Evolutionary conservation across 2,797 vertebrate species (phyloP).

Genomic region (Sciaenops ocellatus): DNA sequence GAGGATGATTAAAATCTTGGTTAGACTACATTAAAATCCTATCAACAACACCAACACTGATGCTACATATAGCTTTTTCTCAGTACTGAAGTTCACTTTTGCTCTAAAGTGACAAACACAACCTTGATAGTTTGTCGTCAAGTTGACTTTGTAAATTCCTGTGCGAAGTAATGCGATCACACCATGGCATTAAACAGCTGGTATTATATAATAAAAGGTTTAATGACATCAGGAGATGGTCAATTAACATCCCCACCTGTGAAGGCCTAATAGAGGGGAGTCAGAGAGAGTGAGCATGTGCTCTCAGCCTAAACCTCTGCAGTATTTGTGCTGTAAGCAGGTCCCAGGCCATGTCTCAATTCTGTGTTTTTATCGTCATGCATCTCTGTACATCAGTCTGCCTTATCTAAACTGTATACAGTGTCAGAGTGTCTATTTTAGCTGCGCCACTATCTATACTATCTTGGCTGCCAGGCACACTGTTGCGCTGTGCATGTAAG

Average conservation of each 20-base stretch:
- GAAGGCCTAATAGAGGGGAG: not conserved
- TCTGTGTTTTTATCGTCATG: conserved; percentile 13
- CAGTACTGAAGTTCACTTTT: not conserved
- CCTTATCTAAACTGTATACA: conserved; percentile 35
- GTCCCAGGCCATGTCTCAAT: conserved; percentile 9
- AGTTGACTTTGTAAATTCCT: conserved; percentile 20
- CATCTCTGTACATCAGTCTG: conserved; percentile 15
- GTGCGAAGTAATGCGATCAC: conserved; percentile 16
- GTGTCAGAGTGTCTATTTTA: conserved; percentile 27
- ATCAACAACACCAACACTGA: not conserved
- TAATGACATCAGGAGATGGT: conserved; percentile 29
- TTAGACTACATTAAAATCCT: not conserved
- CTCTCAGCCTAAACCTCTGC: conserved; percentile 6
- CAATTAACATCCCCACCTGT: conserved; percentile 19
- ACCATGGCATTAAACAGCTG: conserved; percentile 23
- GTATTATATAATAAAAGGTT: conserved; percentile 15
- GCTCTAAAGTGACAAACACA: conserved; percentile 3
- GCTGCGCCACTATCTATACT: conserved; percentile 5
- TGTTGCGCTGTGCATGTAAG: conserved; percentile 5
- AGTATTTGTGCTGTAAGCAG: not conserved
- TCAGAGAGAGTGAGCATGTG: not conserved
- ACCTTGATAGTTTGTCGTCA: conserved; percentile 1
- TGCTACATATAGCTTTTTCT: not conserved
- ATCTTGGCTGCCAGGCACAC: conserved; percentile 16
- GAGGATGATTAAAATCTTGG: conserved; percentile 8